Evolutionary conservation across 2,888 invertebrate genomes (phyloP), one percentile per base, ranked within the genome.

Genomic region (Phyllotreta cruciferae): DNA sequence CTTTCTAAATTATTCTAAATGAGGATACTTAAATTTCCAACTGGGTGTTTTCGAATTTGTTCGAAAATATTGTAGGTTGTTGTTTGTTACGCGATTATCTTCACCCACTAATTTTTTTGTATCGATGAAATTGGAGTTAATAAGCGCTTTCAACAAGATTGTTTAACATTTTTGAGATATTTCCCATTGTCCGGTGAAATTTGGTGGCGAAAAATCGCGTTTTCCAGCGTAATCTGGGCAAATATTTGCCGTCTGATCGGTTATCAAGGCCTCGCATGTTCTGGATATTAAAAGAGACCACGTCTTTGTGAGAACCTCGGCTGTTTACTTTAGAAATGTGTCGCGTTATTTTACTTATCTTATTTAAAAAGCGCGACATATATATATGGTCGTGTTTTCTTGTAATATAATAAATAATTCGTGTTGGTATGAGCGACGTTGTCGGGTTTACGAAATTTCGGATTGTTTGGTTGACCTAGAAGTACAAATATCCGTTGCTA

Each of bases 211-310:
- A 24, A 24, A 24, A 50, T 57, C n/a, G 24, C 9, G 9, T 49
- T 54, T 37, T 60, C n/a, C 24, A 24, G 24, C 24, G 24, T 24
- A 24, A 24, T 53, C 45, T 50, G n/a, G 3, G 52, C 50, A 66
- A 68, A 68, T 68, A 68, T 68, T 68, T 68, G 60, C 53, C 45
- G 64, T 66, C 64, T 68, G 64, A 56, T 50, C 55, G 54, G 55
- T 56, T 65, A 67, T 64, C 64, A 62, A 56, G 42, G 24, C 36
- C 39, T 56, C 11, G 34, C 62, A 60, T 57, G 11, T 64, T 38
- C 10, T 55, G 53, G 41, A 56, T 14, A 42, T 49, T 35, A 55
- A 39, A 49, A 60, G 52, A 57, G 52, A 61, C 41, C 39, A 50
- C 39, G 62, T 56, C 52, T 60, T 60, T 64, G 62, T 64, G 66